These are phyloP conservation scores for Pitangus sulphuratus DNA, from an alignment of 2,797 vertebrate genomes.

Conservation along the genomic window DNA sequence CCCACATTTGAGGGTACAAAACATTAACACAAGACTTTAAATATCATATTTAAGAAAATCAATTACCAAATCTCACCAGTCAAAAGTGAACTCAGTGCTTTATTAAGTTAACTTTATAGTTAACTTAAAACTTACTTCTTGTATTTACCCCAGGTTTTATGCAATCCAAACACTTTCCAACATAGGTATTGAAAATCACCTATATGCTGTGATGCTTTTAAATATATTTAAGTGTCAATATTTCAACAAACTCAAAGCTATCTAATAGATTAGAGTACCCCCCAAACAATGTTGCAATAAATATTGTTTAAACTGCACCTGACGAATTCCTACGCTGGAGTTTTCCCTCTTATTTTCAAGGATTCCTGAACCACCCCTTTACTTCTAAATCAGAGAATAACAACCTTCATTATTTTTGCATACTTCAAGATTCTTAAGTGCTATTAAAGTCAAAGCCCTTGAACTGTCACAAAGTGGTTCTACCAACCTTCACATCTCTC, in stretches of 20 bases:
- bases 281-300: neutral
- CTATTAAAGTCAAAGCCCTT: neutral
- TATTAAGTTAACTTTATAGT: neutral
- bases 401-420: neutral
- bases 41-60: neutral
- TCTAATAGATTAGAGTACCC: neutral
- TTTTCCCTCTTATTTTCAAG: neutral
- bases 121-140: neutral
- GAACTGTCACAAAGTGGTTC: neutral
- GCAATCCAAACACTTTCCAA: neutral
- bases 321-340: neutral
- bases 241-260: neutral
- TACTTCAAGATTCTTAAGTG: neutral
- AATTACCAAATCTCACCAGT: neutral
- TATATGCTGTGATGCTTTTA: neutral
- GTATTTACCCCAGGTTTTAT: neutral
- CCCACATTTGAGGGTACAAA: neutral
- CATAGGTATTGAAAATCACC: fast-evolving
- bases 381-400: neutral
- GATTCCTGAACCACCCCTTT: neutral
- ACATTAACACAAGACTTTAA: neutral
- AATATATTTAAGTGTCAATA: neutral
- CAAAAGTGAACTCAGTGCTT: neutral
- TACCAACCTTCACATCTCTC: neutral
- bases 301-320: neutral